Evolutionary conservation across 2,888 invertebrate genomes (phyloP), one percentile per base, ranked within the genome.

Genomic region (Sericinus montela): DNA sequence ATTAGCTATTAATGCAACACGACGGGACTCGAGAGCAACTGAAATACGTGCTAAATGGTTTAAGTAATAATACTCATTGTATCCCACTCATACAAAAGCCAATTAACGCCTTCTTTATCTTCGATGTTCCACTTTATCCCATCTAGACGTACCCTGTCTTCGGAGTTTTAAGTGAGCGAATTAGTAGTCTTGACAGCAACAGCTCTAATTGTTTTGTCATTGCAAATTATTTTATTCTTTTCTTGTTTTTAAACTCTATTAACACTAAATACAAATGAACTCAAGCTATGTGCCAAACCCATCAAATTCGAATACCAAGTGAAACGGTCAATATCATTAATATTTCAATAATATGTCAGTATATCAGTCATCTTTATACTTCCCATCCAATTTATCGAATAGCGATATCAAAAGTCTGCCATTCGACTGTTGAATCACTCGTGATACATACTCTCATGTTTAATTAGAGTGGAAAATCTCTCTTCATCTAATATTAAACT

Each of bases 171-270:
- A 75, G 66, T 72, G 67, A 67, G 62, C 69, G 54, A 69, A 70
- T 73, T 72, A 73, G 70, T 72, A 65, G 67, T 69, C 70, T 67
- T 67, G 69, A 76, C 76, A 69, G 68, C 67, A 64, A 59, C 57
- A 62, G n/a, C n/a, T n/a, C 64, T 75, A 73, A 77, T 80, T 69
- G 69, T 62, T 51, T 59, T 65, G 72, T 67, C 73, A 67, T 57
- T 60, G 61, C 62, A 62, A 63, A 62, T 67, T 65, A 61, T 66
- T 45, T 53, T 56, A 45, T 25, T n/a, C n/a, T n/a, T 44, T 44
- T 52, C 48, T 41, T 39, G 54, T 56, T 57, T 58, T 35, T 48
- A 55, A 53, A 52, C 46, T 23, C 38, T 40, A 45, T 49, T 53
- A 32, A 39, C 45, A 6, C 19, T n/a, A n/a, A n/a, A n/a, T n/a